Conservation (phyloP, 2,888 invertebrate genomes). For the Meliscaeva auricollis region DNA sequence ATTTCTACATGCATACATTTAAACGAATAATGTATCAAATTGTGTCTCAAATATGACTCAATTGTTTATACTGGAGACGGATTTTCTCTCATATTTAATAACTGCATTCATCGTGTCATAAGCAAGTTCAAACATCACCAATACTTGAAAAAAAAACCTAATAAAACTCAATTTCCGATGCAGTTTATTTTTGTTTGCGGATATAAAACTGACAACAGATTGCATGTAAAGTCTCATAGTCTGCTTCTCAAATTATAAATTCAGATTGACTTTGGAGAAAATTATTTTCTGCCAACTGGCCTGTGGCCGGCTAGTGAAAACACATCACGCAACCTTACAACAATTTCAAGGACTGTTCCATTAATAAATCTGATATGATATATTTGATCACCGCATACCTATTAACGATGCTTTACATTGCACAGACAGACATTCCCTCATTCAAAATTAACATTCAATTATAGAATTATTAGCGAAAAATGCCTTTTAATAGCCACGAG, state of each 20-base stretch:
- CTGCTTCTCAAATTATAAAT: slow-evolving; percentile 30
- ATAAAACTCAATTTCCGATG: slow-evolving; percentile 7
- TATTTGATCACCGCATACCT: neutral
- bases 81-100: no score
- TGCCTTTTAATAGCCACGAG: slow-evolving; percentile 8
- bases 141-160: neutral
- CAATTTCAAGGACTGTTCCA: slow-evolving; percentile 39
- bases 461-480: slow-evolving; percentile 6
- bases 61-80: no score
- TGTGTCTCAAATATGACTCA: no score
- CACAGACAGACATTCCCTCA: neutral
- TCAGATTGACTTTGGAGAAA: slow-evolving; percentile 30
- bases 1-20: no score
- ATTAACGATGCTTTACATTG: neutral
- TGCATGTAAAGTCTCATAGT: slow-evolving; percentile 18
- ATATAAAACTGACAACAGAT: slow-evolving; percentile 12
- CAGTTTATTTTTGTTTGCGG: slow-evolving; percentile 21
- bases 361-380: slow-evolving; percentile 33
- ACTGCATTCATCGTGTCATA: neutral
- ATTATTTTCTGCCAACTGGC: neutral
- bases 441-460: neutral
- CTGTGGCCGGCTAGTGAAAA: neutral
- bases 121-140: neutral
- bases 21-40: no score
- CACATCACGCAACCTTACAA: slow-evolving; percentile 36